Evolutionary conservation across 64 coral and sea anemone species (phyloP).

Genomic region (Porites australiensis): DNA sequence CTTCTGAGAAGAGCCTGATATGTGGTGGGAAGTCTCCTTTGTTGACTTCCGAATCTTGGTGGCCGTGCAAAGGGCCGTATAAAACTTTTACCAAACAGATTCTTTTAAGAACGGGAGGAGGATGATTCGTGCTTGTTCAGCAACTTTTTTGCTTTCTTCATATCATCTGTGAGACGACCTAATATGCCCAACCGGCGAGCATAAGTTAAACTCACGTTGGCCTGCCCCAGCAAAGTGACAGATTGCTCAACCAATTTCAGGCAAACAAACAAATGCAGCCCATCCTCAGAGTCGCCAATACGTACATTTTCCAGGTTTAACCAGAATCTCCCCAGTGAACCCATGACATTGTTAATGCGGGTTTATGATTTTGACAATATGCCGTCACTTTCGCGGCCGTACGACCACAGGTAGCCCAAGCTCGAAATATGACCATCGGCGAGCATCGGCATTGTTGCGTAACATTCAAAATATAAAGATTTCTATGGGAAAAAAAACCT

Average conservation of each 20-base stretch:
- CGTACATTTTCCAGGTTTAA: conserved; percentile 6
- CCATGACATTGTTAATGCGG: conserved; percentile 15
- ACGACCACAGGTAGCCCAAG: too few species aligned
- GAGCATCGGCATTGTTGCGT: too few species aligned
- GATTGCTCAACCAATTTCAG: conserved; percentile 26
- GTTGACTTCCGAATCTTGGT: conserved; percentile 30
- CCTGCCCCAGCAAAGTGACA: conserved; percentile 7
- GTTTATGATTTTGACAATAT: not conserved
- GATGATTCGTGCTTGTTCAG: not conserved
- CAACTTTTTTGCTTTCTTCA: not conserved
- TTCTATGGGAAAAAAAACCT: too few species aligned
- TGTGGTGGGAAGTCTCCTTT: not conserved
- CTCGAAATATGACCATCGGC: too few species aligned
- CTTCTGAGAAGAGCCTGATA: too few species aligned
- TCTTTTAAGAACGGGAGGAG: not conserved
- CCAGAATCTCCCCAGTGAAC: not conserved
- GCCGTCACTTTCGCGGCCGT: not conserved
- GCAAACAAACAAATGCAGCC: conserved; percentile 3
- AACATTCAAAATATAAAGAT: too few species aligned
- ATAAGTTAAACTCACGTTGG: conserved; percentile 23
- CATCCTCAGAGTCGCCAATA: not conserved
- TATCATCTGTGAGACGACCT: not conserved
- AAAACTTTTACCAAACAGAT: conserved; percentile 33
- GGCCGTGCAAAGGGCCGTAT: not conserved
- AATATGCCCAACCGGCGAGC: not conserved